These are phyloP conservation scores for Elgaria multicarinata DNA, from an alignment of 2,113 vertebrate species.

Conservation along the genomic window DNA sequence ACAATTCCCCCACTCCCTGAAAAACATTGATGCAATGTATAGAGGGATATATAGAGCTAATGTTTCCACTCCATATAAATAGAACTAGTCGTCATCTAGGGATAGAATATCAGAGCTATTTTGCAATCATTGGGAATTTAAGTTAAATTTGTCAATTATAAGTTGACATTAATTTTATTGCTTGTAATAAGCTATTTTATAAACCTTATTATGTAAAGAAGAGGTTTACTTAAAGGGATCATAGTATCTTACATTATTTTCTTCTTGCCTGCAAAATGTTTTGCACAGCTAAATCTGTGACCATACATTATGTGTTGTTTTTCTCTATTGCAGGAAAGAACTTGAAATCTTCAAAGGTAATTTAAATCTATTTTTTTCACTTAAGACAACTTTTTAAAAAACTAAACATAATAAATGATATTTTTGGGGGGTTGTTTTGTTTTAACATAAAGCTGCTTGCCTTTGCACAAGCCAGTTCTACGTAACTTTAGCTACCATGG, in stretches of 20 bases:
- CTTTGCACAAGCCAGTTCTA: neutral
- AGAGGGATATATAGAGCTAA: no score
- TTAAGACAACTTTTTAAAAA: conserved; percentile 19
- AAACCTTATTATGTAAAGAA: neutral
- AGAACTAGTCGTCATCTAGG: no score
- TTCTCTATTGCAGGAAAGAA: conserved; percentile 85
- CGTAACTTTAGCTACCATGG: neutral
- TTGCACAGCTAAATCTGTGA: neutral
- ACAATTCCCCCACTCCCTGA: no score
- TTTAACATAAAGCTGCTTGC: neutral
- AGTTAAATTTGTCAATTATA: neutral
- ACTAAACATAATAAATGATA: neutral
- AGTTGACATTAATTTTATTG: conserved; percentile 1
- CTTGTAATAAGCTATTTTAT: neutral
- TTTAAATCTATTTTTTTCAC: conserved; percentile 41
- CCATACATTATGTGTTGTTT: conserved; percentile 43
- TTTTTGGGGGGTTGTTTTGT: conserved; percentile 1
- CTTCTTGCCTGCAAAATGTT: neutral
- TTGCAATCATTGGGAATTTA: neutral
- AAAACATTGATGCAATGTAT: no score
- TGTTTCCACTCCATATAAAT: no score
- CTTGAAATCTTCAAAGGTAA: conserved; percentile 93
- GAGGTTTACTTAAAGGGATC: neutral
- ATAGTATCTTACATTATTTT: neutral
- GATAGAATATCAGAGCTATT: neutral